phyloP scores from a whole-genome alignment of 2,797 vertebrate species.

The Gymnocypris eckloni region DNA sequence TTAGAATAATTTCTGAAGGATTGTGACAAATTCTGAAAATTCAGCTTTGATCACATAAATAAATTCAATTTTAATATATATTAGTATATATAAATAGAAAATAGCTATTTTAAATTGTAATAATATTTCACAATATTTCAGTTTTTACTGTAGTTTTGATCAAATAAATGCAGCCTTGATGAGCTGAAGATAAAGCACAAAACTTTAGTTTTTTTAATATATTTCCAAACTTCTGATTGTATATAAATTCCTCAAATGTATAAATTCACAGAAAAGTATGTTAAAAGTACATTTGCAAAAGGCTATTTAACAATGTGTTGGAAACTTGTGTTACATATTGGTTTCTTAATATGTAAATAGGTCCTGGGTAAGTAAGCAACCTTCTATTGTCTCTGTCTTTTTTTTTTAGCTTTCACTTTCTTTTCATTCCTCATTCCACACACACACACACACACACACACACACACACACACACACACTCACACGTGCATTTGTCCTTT shows the following conservation, averaged over 20 bases:
- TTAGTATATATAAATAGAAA: background rate
- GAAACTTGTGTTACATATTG: background rate
- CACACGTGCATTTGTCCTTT: constrained; percentile 61
- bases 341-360: background rate
- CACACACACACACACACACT: constrained; percentile 56
- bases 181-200: background rate
- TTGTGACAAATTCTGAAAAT: background rate
- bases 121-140: background rate
- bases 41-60: background rate
- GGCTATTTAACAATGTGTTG: background rate
- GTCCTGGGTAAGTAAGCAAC: background rate
- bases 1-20: background rate
- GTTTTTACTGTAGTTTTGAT: background rate
- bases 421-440: background rate
- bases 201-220: too few relatives aligned
- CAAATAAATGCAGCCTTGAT: background rate
- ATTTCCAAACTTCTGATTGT: too few relatives aligned
- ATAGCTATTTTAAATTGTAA: background rate
- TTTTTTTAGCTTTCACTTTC: constrained; percentile 18
- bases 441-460: constrained; percentile 47
- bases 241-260: background rate
- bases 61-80: background rate
- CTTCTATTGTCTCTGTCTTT: background rate
- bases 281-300: background rate
- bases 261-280: background rate